Conservation (phyloP, 2,888 invertebrate species). For the Thereva nobilitata region DNA sequence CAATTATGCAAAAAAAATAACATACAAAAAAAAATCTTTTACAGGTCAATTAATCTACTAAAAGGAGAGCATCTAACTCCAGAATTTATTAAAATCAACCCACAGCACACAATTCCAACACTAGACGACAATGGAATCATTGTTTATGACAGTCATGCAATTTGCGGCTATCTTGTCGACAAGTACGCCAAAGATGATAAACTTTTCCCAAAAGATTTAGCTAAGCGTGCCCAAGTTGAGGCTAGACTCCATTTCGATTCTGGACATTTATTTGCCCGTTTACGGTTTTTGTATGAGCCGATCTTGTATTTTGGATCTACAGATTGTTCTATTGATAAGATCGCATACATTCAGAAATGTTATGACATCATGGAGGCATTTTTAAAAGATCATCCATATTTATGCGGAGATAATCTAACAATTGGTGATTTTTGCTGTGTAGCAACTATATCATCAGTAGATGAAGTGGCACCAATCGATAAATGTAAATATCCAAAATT, state of each 20-base stretch:
- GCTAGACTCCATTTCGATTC: conserved; percentile 55
- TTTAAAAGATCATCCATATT: conserved; percentile 45
- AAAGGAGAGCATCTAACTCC: conserved; percentile 50
- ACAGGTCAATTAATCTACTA: conserved; percentile 52
- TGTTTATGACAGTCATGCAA: conserved; percentile 60
- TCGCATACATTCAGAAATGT: conserved; percentile 48
- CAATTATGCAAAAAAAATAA: neutral
- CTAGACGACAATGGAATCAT: conserved; percentile 53
- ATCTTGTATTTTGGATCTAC: conserved; percentile 18
- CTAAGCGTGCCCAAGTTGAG: conserved; percentile 59
- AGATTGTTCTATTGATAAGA: conserved; percentile 40
- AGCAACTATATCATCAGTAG: conserved; percentile 47
- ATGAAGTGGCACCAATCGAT: conserved; percentile 47
- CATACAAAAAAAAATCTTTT: neutral
- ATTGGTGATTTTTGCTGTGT: conserved; percentile 51
- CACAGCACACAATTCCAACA: conserved; percentile 60
- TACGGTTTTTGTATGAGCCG: conserved; percentile 43
- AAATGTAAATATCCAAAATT: conserved; percentile 46
- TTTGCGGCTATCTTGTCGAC: conserved; percentile 60
- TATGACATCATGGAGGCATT: conserved; percentile 52
- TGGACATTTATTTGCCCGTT: conserved; percentile 50
- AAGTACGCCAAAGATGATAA: conserved; percentile 62
- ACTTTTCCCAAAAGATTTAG: conserved; percentile 63
- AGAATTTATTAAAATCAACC: conserved; percentile 61
- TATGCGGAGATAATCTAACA: conserved; percentile 48